These are phyloP conservation scores for Stictocephala bisonia DNA, from an alignment of 2,888 invertebrate genomes.

Conservation along the genomic window DNA sequence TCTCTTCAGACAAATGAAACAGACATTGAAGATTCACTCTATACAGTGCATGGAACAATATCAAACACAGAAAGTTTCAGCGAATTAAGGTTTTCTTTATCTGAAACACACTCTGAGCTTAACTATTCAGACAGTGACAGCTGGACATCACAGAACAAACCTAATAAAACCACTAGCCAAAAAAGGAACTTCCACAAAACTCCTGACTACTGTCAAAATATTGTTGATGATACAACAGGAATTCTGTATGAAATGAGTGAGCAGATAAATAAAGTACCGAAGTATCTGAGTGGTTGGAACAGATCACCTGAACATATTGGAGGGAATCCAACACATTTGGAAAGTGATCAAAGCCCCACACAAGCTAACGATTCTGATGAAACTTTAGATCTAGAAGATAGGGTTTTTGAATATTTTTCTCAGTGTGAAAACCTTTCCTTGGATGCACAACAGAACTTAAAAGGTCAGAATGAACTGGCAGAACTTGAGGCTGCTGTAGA, in stretches of 20 bases:
- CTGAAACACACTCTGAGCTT: slow-evolving; percentile 44
- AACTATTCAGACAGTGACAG: slow-evolving; percentile 37
- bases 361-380: slow-evolving; percentile 15
- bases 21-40: slow-evolving; percentile 40
- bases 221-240: slow-evolving; percentile 48
- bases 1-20: slow-evolving; percentile 37
- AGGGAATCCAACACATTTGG: neutral
- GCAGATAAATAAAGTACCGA: slow-evolving; percentile 54
- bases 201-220: neutral
- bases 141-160: neutral
- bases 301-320: neutral
- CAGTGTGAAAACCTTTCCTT: slow-evolving; percentile 2
- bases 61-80: slow-evolving; percentile 49
- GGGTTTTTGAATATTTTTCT: slow-evolving; percentile 34
- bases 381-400: slow-evolving; percentile 43
- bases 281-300: slow-evolving; percentile 33
- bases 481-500: slow-evolving; percentile 65
- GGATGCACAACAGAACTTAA: neutral
- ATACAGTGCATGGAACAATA: slow-evolving; percentile 33
- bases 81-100: slow-evolving; percentile 46
- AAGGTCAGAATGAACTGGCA: slow-evolving; percentile 52
- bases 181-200: slow-evolving; percentile 33
- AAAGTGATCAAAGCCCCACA: too few relatives aligned
- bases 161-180: slow-evolving; percentile 10
- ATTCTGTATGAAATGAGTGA: slow-evolving; percentile 56